phyloP scores from a whole-genome alignment of 2,888 invertebrate species.

The Nephrotoma appendiculata region DNA sequence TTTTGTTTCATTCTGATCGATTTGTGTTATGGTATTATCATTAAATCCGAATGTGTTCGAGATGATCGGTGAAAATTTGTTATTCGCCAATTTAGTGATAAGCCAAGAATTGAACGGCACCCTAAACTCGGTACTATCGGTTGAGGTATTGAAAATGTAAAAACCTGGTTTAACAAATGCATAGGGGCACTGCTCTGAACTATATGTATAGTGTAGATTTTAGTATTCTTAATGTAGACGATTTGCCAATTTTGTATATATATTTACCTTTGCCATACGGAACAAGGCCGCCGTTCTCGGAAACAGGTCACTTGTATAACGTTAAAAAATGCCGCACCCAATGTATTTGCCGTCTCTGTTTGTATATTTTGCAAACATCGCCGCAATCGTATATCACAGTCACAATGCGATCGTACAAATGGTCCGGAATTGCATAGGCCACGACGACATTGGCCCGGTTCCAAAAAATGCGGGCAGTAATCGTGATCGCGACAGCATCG shows the following conservation, averaged over 20 bases:
- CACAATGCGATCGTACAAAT: constrained; percentile 57
- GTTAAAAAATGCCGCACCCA: constrained; percentile 63
- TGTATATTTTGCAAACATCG: constrained; percentile 50
- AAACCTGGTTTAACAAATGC: neutral
- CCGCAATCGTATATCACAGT: constrained; percentile 56
- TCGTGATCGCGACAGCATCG: constrained; percentile 61
- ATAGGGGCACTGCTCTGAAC: neutral
- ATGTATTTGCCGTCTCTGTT: constrained; percentile 52
- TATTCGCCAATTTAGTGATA: neutral
- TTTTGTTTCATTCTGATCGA: neutral
- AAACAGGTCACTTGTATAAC: constrained; percentile 59
- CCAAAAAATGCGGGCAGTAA: constrained; percentile 46
- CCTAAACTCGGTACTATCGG: neutral
- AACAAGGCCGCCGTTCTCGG: constrained; percentile 47
- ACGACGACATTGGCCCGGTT: constrained; percentile 42
- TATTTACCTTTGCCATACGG: constrained; percentile 46
- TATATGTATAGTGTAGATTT: neutral
- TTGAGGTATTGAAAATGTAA: neutral
- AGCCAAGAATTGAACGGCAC: neutral
- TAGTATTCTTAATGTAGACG: neutral
- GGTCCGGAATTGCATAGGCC: constrained; percentile 53
- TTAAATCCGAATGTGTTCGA: neutral
- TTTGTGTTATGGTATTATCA: neutral
- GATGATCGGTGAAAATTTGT: neutral
- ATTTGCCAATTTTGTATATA: constrained; percentile 10